Evolutionary conservation across 37 sponge, comb jelly and placozoan genomes (phyloP).

Genomic region (Cliona cf. orientalis): DNA sequence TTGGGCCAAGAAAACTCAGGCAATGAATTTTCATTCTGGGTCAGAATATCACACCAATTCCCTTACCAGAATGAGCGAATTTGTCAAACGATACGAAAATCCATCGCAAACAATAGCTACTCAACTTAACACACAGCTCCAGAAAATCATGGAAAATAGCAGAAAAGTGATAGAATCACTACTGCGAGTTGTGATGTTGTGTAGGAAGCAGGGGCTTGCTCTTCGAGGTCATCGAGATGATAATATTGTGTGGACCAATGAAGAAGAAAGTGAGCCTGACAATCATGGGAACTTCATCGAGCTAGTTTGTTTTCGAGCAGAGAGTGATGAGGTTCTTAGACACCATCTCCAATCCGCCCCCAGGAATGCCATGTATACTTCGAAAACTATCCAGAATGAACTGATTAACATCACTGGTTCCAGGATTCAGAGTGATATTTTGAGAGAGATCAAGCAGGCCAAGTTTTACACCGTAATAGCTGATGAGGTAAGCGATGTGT

Average conservation of each 20-base stretch:
- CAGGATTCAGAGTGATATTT: constrained; percentile 20
- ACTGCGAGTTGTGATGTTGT: constrained; percentile 57
- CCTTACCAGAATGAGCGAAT: too few relatives aligned
- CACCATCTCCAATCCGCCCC: constrained; percentile 48
- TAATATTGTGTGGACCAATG: constrained; percentile 17
- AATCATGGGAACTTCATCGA: constrained; percentile 71
- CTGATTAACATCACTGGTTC: constrained; percentile 47
- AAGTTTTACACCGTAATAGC: constrained; percentile 68
- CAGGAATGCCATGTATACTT: constrained; percentile 68
- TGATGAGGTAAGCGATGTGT: constrained; percentile 60
- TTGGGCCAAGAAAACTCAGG: too few relatives aligned
- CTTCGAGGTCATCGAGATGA: constrained; percentile 78
- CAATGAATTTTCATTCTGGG: too few relatives aligned
- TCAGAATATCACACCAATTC: too few relatives aligned
- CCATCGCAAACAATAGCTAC: constrained; percentile 8
- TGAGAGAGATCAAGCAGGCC: constrained; percentile 32
- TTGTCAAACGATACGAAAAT: too few relatives aligned
- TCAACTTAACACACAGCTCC: not conserved
- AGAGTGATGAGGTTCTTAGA: constrained; percentile 55
- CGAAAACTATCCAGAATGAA: constrained; percentile 79
- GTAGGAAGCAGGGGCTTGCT: constrained; percentile 74
- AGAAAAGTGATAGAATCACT: constrained; percentile 61
- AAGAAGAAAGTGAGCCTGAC: constrained; percentile 1
- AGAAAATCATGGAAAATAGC: constrained; percentile 36
- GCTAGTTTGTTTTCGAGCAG: constrained; percentile 67